phyloP scores from a whole-genome alignment of 2,888 invertebrate species.

The Dryomyza anilis region DNA sequence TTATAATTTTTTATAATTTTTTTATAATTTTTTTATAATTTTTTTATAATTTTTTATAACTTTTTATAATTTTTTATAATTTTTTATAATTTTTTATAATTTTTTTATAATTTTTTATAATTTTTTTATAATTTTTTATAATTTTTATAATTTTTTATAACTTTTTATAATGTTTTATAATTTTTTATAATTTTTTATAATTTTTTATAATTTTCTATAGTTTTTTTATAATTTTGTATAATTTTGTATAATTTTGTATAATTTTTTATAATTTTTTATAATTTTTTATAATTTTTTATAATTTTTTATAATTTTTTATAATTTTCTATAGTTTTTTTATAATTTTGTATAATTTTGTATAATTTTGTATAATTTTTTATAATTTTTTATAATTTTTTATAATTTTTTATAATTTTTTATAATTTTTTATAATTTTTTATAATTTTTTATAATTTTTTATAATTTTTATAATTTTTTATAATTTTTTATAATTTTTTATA shows the following conservation, averaged over 20 bases:
- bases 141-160: not conserved
- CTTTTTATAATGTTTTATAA: not conserved
- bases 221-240: not conserved
- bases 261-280: not conserved
- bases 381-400: not conserved
- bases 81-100: not conserved
- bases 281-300: not conserved
- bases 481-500: not conserved
- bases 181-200: not conserved
- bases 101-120: not conserved
- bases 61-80: not conserved
- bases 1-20: not conserved
- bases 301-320: not conserved
- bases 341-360: not conserved
- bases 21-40: slow-evolving; percentile 6
- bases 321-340: not conserved
- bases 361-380: not conserved
- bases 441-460: not conserved
- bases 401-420: not conserved
- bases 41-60: slow-evolving; percentile 3
- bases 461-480: not conserved
- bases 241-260: not conserved
- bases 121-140: not conserved
- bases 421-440: not conserved
- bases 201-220: not conserved